Base-by-base conservation (phyloP, 2,797 vertebrate species). In the Erithacus rubecula region DNA sequence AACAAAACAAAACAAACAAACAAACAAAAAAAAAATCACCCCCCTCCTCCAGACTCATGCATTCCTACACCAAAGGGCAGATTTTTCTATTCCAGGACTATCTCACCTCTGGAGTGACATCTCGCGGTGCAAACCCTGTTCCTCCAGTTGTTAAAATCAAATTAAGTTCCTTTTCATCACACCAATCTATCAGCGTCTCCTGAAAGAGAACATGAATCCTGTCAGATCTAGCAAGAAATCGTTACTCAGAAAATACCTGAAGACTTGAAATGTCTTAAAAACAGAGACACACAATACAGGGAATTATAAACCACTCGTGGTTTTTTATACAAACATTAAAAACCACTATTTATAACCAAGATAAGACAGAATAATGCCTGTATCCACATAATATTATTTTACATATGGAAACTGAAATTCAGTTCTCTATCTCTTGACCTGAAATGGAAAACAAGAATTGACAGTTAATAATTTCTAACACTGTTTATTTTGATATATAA, bases 121-220 rank as follows among this genome's bases (percentile, higher is more conserved):
- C 99, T 96, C 99, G 98, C 16, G 99, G 99, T 63, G 99, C 99
- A 89, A 99, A 99, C 27, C 99, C 99, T 52, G 99, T 99, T 97
- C 99, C 99, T 97, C 99, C 99, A 19, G 99, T 99, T 97, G 99
- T 99, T 97, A 99, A 97, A 97, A 99, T 99, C 96, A 99, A 99
- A 98, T 99, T 99, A 93, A 99, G 98, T 93, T 99, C 99, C 96
- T 99, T 99, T 97, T 99, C 99, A 98, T 99, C 99, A 90, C 99
- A 99, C 99, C 99, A 99, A 96, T 99, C 99, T 98, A 99, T 98
- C 95, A 99, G 98, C 15, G 99, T 99, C 97, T 99, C 99, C 99
- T 99, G 97, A 96, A 97, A 98, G 58, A 96, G 93, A 97, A 96
- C 7, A 96, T 15, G 39, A 97, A 80, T 91, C 90, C 59, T 89